Base-by-base conservation (phyloP, 2,888 invertebrate species). In the Chloroclystis v-ata region DNA sequence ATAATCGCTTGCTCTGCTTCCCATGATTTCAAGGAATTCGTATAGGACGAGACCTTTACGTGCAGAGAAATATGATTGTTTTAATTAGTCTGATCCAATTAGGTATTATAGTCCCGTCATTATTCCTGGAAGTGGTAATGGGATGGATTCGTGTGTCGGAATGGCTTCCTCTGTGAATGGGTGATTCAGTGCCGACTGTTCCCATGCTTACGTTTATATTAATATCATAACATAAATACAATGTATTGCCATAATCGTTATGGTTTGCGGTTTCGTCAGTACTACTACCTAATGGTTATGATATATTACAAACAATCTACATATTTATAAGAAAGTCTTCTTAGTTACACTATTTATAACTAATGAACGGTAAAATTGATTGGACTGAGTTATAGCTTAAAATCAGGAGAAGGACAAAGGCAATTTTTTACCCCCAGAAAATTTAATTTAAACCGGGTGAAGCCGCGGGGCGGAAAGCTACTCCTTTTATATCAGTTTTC, bases 161-260 rank as follows among this genome's bases (percentile, higher is more conserved):
- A 61, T 56, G 59, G 68, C 75, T 71, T 75, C 75, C 75, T 73
- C 60, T 65, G 62, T 69, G 64, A 69, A 66, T 68, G 63, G 57
- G 54, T 73, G 66, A 72, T 59, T 73, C 68, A 69, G 52, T 33
- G 45, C 43, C 4, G 35, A 29, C 16, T 24, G 26, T 41, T 52
- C 50, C 50, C 43, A 59, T 61, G 56, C 42, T 38, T 44, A 51
- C 48, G 42, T 20, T 20, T 20, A 20, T 20, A 20, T 20, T 20
- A 4, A 20, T 20, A 20, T 20, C 20, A 20, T 5, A 20, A 20
- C 20, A 20, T n/a, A n/a, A n/a, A 24, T 43, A 50, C 45, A 50
- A 50, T 49, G 51, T 52, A 41, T 49, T 56, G 44, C 45, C 40
- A 40, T 37, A 47, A 50, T 43, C 44, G 38, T 39, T 52, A 44